phyloP scores from a whole-genome alignment of 2,888 invertebrate species.

The Saturnia japonica region DNA sequence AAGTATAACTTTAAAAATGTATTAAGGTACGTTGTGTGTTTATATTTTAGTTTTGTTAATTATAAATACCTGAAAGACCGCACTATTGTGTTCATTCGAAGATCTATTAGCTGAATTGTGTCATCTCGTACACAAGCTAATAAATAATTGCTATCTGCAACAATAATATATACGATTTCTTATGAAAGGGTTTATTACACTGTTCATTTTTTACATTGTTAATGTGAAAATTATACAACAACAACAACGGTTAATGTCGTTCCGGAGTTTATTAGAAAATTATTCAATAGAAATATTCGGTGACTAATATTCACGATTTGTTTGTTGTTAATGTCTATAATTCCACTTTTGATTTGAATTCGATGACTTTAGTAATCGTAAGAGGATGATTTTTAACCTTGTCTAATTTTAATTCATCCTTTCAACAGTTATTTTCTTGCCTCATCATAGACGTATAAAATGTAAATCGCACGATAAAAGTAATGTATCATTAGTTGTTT shows the following conservation, averaged over 20 bases:
- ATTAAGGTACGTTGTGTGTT: neutral
- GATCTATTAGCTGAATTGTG: constrained; percentile 95
- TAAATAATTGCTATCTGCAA: constrained; percentile 93
- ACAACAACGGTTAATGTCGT: constrained; percentile 13
- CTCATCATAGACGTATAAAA: constrained; percentile 42
- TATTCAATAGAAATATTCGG: constrained; percentile 42
- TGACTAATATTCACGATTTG: constrained; percentile 37
- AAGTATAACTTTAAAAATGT: too few species aligned
- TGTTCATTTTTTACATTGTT: constrained; percentile 7
- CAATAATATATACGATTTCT: constrained; percentile 38
- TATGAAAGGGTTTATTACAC: constrained; percentile 14
- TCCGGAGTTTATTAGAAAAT: constrained; percentile 45
- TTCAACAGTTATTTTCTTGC: constrained; percentile 37
- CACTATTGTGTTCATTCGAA: constrained; percentile 96
- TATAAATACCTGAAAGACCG: constrained; percentile 90
- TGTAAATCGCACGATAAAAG: constrained; percentile 43
- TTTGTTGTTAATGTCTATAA: constrained; percentile 36
- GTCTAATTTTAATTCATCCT: constrained; percentile 31
- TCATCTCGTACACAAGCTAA: constrained; percentile 97
- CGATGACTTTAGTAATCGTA: constrained; percentile 42
- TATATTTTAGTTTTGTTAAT: neutral
- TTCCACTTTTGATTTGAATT: constrained; percentile 46
- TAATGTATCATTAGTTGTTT: constrained; percentile 37
- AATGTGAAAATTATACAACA: constrained; percentile 20
- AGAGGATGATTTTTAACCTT: constrained; percentile 50